phyloP scores from a whole-genome alignment of 1,140 invertebrate genomes.

The Palaemon carinicauda region DNA sequence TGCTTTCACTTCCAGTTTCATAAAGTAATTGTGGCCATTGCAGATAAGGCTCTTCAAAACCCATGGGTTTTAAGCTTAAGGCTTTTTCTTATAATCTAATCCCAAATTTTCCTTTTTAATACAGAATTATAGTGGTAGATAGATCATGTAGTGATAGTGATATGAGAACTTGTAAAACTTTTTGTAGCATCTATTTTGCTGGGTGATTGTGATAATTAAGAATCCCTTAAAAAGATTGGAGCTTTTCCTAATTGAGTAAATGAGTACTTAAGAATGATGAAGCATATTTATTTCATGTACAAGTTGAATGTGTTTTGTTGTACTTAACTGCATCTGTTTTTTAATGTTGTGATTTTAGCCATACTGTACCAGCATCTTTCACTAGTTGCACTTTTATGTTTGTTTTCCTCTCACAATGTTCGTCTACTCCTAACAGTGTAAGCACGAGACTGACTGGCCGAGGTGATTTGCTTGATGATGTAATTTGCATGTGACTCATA shows the following conservation, averaged over 20 bases:
- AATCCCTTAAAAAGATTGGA: not conserved
- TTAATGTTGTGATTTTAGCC: not conserved
- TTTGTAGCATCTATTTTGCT: too few relatives aligned
- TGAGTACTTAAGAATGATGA: not conserved
- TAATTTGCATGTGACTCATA: constrained; percentile 52
- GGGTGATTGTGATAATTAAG: too few relatives aligned
- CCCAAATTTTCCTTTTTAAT: too few relatives aligned
- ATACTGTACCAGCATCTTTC: not conserved
- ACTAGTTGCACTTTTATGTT: not conserved
- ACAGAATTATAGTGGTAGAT: too few relatives aligned
- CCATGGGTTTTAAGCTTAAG: too few relatives aligned
- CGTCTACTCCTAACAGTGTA: constrained; percentile 47
- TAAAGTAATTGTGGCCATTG: too few relatives aligned
- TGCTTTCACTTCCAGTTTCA: too few relatives aligned
- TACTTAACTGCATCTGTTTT: not conserved
- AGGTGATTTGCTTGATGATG: constrained; percentile 45
- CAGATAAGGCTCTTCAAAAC: too few relatives aligned
- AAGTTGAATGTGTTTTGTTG: too few relatives aligned
- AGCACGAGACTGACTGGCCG: constrained; percentile 31
- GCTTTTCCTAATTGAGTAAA: not conserved
- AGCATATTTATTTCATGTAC: not conserved
- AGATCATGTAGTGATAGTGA: too few relatives aligned
- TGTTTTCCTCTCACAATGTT: constrained; percentile 27
- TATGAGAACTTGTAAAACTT: too few relatives aligned
- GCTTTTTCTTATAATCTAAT: too few relatives aligned